Evolutionary conservation across 2,888 invertebrate species (phyloP).

Genomic region (Malacosoma neustria): DNA sequence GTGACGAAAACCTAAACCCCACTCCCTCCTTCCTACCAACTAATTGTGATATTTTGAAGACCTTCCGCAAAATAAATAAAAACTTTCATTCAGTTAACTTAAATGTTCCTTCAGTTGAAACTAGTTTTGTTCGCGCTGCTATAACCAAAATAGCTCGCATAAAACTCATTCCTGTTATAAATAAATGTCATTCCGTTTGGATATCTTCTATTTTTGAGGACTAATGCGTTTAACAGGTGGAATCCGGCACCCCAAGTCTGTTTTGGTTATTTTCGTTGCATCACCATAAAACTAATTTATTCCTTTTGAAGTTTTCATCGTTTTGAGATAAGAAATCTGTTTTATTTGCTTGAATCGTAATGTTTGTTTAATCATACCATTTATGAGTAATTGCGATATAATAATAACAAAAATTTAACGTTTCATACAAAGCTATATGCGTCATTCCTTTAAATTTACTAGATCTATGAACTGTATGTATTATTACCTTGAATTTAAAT

Average conservation of each 20-base stretch:
- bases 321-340: slow-evolving; percentile 45
- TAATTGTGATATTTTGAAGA: no score
- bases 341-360: slow-evolving; percentile 28
- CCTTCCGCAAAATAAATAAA: no score
- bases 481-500: no score
- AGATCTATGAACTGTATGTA: no score
- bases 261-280: slow-evolving; percentile 36
- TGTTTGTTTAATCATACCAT: slow-evolving; percentile 9
- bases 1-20: no score
- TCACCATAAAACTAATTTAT: slow-evolving; percentile 41
- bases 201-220: slow-evolving; percentile 47
- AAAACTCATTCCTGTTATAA: slow-evolving; percentile 21
- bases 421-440: neutral
- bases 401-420: neutral
- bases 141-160: no score
- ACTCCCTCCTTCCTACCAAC: no score
- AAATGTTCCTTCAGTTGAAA: no score
- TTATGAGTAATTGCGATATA: slow-evolving; percentile 6
- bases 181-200: slow-evolving; percentile 50
- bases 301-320: slow-evolving; percentile 46
- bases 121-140: no score
- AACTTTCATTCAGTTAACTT: no score
- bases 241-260: slow-evolving; percentile 30
- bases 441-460: neutral
- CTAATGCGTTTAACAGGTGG: slow-evolving; percentile 50